A percentile compares a stretch with the other conserved stretches of the same genome.
phyloP scores from a whole-genome alignment of 2,888 invertebrate genomes.

The Gordius sp. region DNA sequence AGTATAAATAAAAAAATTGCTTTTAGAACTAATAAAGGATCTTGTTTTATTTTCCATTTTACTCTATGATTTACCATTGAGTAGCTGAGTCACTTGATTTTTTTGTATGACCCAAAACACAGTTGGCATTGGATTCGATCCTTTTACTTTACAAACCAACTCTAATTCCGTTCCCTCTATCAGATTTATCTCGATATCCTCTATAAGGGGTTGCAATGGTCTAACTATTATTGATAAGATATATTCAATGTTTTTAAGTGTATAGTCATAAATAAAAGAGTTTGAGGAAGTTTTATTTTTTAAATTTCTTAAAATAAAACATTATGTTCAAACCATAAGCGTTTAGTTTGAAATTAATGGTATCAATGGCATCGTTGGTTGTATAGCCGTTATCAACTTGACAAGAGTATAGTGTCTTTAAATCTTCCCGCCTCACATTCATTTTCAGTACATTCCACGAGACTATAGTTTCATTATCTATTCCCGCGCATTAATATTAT shows the following conservation, averaged over 20 bases:
- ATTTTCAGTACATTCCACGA: background rate
- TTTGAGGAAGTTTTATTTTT: too few relatives aligned
- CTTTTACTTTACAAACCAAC: conserved; percentile 6
- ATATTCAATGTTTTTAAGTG: too few relatives aligned
- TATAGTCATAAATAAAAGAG: too few relatives aligned
- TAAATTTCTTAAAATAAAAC: too few relatives aligned
- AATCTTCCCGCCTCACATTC: background rate
- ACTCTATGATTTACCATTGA: conserved; percentile 1
- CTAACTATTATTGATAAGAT: background rate
- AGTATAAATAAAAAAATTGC: background rate
- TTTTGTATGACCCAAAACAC: background rate
- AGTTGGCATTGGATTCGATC: background rate
- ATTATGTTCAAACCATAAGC: too few relatives aligned
- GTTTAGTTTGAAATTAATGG: background rate
- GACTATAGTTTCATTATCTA: too few relatives aligned
- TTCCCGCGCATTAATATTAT: too few relatives aligned
- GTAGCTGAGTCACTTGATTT: background rate
- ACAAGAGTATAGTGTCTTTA: background rate
- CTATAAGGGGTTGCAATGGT: background rate
- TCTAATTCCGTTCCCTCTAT: background rate
- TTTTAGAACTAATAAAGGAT: background rate
- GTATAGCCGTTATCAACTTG: background rate
- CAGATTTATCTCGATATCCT: background rate
- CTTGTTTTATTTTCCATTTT: background rate
- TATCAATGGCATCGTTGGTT: background rate